These are phyloP conservation scores for Drosophila pandora DNA, from an alignment of 1,140 invertebrate species.

Conservation along the genomic window DNA sequence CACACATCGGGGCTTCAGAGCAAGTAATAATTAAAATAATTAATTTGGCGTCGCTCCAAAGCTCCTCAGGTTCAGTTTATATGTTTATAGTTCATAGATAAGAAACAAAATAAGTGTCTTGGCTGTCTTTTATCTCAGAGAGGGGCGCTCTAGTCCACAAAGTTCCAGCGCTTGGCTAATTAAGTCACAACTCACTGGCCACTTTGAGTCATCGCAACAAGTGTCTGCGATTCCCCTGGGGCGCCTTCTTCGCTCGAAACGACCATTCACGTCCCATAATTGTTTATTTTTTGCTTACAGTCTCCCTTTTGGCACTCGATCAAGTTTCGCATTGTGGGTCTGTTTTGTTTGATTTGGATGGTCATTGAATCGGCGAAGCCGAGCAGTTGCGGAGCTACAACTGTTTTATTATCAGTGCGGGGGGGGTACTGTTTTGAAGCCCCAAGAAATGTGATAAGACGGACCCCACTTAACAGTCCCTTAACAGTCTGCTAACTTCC, in stretches of 20 bases:
- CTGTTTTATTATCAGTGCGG: neutral
- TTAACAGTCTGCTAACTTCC: neutral
- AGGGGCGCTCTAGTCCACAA: neutral
- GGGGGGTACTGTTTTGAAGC: neutral
- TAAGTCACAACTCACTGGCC: slow-evolving; percentile 14
- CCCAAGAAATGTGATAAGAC: no score
- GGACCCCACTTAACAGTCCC: neutral
- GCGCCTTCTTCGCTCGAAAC: slow-evolving; percentile 17
- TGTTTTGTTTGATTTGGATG: neutral
- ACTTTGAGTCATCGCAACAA: slow-evolving; percentile 32
- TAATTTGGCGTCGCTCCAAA: no score
- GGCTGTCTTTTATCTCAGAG: neutral
- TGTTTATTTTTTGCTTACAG: slow-evolving; percentile 30
- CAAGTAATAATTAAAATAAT: no score
- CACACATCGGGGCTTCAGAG: no score
- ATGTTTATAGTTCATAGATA: neutral
- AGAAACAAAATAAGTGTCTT: slow-evolving; percentile 9
- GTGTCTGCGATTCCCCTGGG: slow-evolving; percentile 13
- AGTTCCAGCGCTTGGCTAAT: slow-evolving; percentile 27
- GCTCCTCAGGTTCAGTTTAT: no score
- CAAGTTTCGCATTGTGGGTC: slow-evolving; percentile 25
- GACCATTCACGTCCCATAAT: slow-evolving; percentile 44
- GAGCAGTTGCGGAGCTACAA: neutral
- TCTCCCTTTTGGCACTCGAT: slow-evolving; percentile 36
- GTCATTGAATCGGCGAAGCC: neutral